Evolutionary conservation across 2,113 vertebrate genomes (phyloP).

Genomic region (Pseudorasbora parva): DNA sequence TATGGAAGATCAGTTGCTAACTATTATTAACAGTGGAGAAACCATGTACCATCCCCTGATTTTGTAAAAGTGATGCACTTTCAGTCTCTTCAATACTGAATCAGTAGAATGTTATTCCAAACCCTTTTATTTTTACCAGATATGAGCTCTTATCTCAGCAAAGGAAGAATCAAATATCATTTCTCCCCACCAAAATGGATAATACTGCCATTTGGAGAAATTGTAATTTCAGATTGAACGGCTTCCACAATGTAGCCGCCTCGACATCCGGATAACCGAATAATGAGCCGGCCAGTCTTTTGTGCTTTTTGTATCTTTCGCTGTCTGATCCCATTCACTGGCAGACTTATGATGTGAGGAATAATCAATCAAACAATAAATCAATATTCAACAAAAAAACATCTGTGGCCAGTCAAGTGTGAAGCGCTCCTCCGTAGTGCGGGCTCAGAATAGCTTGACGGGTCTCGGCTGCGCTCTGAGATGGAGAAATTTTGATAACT

Average conservation of each 20-base stretch:
- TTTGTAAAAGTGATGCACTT: neutral
- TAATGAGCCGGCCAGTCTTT: slow-evolving; percentile 48
- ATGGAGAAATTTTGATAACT: slow-evolving; percentile 45
- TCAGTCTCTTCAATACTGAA: neutral
- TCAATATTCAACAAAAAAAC: slow-evolving; percentile 42
- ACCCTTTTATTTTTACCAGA: neutral
- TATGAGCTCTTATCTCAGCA: neutral
- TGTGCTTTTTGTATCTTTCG: slow-evolving; percentile 45
- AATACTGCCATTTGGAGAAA: slow-evolving; percentile 30
- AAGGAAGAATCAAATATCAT: neutral
- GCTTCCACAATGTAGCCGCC: slow-evolving; percentile 4
- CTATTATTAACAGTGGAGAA: neutral
- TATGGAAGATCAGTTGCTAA: neutral
- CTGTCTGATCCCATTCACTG: slow-evolving; percentile 9
- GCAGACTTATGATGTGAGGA: slow-evolving; percentile 38
- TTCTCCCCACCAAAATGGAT: slow-evolving; percentile 8
- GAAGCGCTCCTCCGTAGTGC: neutral
- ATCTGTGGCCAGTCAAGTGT: slow-evolving; percentile 36
- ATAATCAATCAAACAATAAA: slow-evolving; percentile 52
- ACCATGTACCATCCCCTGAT: neutral
- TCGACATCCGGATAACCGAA: slow-evolving; percentile 12
- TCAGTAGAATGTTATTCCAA: neutral
- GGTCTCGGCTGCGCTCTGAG: neutral
- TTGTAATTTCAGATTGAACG: slow-evolving; percentile 19
- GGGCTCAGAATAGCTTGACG: slow-evolving; percentile 14